Conservation (phyloP, 1,140 invertebrate genomes). For the Wasmannia auropunctata region DNA sequence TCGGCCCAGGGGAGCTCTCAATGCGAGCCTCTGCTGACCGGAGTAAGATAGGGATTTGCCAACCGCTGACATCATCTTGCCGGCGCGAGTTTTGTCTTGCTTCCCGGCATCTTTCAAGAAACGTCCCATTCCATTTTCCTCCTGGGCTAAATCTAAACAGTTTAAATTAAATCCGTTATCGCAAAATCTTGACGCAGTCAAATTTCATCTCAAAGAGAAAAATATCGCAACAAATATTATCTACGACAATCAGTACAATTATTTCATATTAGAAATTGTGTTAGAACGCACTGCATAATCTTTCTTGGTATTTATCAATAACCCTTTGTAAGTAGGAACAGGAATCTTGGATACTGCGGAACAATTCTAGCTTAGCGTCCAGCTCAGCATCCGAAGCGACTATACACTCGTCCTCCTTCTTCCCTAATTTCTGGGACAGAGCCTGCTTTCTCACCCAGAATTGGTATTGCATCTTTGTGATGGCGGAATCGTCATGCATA, state of each 20-base stretch:
- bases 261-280: constrained; percentile 26
- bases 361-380: constrained; percentile 98
- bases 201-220: not conserved
- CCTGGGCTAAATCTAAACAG: constrained; percentile 92
- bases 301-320: constrained; percentile 97
- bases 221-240: not conserved
- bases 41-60: constrained; percentile 97
- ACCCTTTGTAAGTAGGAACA: constrained; percentile 95
- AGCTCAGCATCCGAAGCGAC: constrained; percentile 98
- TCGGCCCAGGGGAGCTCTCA: constrained; percentile 94
- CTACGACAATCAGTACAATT: not conserved
- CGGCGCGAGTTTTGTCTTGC: constrained; percentile 94
- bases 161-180: constrained; percentile 15
- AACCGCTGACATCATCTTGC: constrained; percentile 96
- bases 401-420: constrained; percentile 99
- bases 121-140: constrained; percentile 97
- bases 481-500: constrained; percentile 75
- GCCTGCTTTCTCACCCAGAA: constrained; percentile 99
- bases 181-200: not conserved
- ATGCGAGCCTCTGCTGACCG: constrained; percentile 96
- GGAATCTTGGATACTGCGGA: constrained; percentile 97
- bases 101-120: constrained; percentile 98
- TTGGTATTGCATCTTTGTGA: constrained; percentile 96
- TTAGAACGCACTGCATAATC: constrained; percentile 91
- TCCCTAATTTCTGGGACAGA: constrained; percentile 96